These are phyloP conservation scores for Tigriopus japonicus DNA, from an alignment of 1,140 invertebrate species.

Conservation along the genomic window DNA sequence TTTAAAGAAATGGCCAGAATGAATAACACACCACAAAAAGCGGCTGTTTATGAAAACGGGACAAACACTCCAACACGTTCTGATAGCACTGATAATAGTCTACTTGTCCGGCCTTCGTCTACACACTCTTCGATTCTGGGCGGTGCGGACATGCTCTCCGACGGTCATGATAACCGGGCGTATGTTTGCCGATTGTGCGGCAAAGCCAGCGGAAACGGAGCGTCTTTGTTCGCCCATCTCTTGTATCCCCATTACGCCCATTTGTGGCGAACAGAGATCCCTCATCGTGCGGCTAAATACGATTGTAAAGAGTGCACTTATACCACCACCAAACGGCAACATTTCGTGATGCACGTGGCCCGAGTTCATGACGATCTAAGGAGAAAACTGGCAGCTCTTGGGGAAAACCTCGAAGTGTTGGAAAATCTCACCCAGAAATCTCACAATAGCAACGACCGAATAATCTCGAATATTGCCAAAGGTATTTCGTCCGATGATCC, in stretches of 20 bases:
- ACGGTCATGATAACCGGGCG: neutral
- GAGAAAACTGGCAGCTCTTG: slow-evolving; percentile 1
- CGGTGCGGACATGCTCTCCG: too few relatives aligned
- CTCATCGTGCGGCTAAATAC: neutral
- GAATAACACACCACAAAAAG: too few relatives aligned
- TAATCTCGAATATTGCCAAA: slow-evolving; percentile 1
- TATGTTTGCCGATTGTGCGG: slow-evolving; percentile 1
- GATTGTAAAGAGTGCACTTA: slow-evolving; percentile 3
- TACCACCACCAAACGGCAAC: slow-evolving; percentile 6
- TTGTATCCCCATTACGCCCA: slow-evolving; percentile 10
- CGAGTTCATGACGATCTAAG: slow-evolving; percentile 6
- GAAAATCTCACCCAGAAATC: neutral
- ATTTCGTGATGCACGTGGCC: slow-evolving; percentile 8
- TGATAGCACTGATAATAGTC: too few relatives aligned
- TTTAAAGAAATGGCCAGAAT: too few relatives aligned
- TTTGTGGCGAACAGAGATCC: slow-evolving; percentile 1
- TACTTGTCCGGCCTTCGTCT: too few relatives aligned
- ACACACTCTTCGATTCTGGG: too few relatives aligned
- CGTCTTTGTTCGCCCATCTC: slow-evolving; percentile 5
- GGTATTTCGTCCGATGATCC: neutral
- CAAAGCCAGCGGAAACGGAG: neutral
- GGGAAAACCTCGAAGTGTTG: slow-evolving; percentile 8
- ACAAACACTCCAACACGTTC: too few relatives aligned
- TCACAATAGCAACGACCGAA: neutral
- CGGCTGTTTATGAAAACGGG: too few relatives aligned